Evolutionary conservation across 2,113 vertebrate genomes (phyloP).

Genomic region (Psilopsiagon aurifrons): DNA sequence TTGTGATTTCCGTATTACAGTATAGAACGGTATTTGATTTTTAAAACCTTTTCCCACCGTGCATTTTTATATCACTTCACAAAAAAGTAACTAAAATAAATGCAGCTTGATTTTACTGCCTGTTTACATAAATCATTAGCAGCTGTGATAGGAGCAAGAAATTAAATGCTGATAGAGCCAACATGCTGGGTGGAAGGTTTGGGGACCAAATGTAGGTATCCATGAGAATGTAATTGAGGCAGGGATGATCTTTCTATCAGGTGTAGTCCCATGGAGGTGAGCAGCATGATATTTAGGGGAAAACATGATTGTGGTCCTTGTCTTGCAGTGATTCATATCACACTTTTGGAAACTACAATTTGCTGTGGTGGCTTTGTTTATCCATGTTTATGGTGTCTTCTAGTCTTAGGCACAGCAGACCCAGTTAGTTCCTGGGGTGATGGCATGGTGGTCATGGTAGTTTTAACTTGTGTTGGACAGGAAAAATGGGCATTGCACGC

Average conservation of each 20-base stretch:
- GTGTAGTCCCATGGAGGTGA: neutral
- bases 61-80: neutral
- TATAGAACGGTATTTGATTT: neutral
- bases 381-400: neutral
- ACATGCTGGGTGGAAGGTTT: neutral
- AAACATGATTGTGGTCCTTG: neutral
- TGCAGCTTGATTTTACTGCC: neutral
- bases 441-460: too few species aligned
- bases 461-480: neutral
- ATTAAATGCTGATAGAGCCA: neutral
- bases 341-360: neutral
- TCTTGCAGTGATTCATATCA: neutral
- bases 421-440: neutral
- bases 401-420: neutral
- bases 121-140: neutral
- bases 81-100: neutral
- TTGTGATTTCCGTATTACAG: neutral
- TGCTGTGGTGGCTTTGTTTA: rapidly evolving
- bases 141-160: neutral
- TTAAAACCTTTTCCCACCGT: neutral
- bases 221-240: neutral
- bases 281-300: too few species aligned
- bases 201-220: neutral
- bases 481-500: neutral
- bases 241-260: neutral